Conservation (phyloP, 2,113 vertebrate species). For the Oryzias melastigma region DNA sequence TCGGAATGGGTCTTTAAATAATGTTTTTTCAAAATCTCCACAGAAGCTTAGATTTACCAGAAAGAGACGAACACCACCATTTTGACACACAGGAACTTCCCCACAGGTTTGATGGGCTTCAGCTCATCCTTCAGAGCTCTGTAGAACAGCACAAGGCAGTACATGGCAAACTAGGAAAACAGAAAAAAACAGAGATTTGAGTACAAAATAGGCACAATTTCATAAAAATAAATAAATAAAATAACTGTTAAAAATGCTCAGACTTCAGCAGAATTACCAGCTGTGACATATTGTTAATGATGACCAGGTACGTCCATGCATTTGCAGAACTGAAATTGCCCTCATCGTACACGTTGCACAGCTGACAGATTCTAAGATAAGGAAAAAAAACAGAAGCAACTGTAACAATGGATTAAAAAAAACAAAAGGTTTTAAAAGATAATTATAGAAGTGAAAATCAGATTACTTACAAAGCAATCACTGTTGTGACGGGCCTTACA, state of each 20-base stretch:
- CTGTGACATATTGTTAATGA: slow-evolving; percentile 97
- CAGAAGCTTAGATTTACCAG: slow-evolving; percentile 79
- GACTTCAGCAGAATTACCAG: slow-evolving; percentile 73
- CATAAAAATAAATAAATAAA: background rate
- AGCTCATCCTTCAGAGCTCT: slow-evolving; percentile 91
- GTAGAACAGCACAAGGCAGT: slow-evolving; percentile 97
- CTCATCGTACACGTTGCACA: slow-evolving; percentile 90
- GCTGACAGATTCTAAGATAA: slow-evolving; percentile 85
- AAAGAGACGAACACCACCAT: slow-evolving; percentile 98
- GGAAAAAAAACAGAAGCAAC: background rate
- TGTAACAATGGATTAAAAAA: background rate
- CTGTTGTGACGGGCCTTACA: slow-evolving; percentile 92
- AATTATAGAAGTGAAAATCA: background rate
- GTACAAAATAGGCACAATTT: too few species aligned
- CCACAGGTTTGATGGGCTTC: slow-evolving; percentile 92
- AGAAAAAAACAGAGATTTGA: slow-evolving; percentile 6
- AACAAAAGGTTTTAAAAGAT: background rate
- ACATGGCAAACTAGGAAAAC: slow-evolving; percentile 92
- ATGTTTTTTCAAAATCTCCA: background rate
- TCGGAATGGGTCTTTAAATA: background rate
- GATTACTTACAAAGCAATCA: slow-evolving; percentile 93
- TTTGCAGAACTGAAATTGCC: slow-evolving; percentile 95
- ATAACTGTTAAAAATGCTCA: background rate
- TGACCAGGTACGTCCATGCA: slow-evolving; percentile 98
- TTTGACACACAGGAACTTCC: slow-evolving; percentile 98